These are phyloP conservation scores for Fringilla coelebs DNA, from an alignment of 2,797 vertebrate species.

Conservation along the genomic window DNA sequence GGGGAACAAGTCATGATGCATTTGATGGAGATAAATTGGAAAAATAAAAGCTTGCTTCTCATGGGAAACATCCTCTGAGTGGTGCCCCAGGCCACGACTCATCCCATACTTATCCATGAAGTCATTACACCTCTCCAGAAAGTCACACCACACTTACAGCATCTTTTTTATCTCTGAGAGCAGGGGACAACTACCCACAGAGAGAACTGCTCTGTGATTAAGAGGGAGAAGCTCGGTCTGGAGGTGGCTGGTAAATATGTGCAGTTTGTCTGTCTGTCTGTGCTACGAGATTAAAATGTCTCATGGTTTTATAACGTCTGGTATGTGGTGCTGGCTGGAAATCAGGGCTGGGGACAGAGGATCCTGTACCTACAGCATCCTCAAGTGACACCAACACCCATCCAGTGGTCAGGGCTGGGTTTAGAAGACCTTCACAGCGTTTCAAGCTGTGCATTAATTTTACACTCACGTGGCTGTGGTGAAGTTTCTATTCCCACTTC, in stretches of 20 bases:
- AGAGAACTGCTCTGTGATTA: neutral
- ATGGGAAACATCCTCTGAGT: slow-evolving; percentile 63
- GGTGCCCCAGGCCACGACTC: slow-evolving; percentile 60
- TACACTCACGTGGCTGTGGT: neutral
- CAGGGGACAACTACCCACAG: neutral
- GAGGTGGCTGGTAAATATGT: neutral
- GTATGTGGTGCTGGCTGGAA: neutral
- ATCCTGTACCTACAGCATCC: slow-evolving; percentile 1
- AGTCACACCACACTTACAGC: neutral
- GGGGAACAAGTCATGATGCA: slow-evolving; percentile 27
- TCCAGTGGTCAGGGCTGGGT: neutral
- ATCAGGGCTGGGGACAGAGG: neutral
- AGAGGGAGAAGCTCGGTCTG: neutral
- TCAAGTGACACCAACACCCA: slow-evolving; percentile 11
- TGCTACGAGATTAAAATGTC: neutral
- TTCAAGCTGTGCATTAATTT: neutral
- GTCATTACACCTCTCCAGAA: slow-evolving; percentile 65
- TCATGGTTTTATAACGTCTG: neutral
- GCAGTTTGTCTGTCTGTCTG: neutral
- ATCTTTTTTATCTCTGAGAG: neutral
- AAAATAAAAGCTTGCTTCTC: slow-evolving; percentile 56
- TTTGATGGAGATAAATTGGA: slow-evolving; percentile 64
- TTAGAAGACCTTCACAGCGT: neutral
- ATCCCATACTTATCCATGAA: slow-evolving; percentile 58
- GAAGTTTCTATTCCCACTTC: slow-evolving; percentile 38